Base-by-base conservation (phyloP, 2,113 vertebrate genomes). In the Phodopus roborovskii region DNA sequence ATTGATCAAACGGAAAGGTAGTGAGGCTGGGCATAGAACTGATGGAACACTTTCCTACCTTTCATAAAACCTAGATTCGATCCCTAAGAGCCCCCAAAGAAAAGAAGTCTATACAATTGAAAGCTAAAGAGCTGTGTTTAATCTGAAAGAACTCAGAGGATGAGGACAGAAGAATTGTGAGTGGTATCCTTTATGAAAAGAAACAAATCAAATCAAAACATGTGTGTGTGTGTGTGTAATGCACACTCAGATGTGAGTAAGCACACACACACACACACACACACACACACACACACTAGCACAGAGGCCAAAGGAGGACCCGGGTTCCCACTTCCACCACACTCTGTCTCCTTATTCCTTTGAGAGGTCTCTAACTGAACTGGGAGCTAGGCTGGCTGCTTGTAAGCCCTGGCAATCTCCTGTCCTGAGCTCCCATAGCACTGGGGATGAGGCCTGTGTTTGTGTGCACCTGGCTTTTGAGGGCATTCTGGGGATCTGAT, bases 111-210 rank as follows among this genome's bases (percentile, higher is more conserved):
- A 26, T 84, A 24, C 15, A 68, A 36, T 22, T 36, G 0, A 68
- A 36, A 45, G 26, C 60, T 85, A 7, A 66, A 68, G 83, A 84
- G 8, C 19, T 68, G 62, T 48, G 17, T 62, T 74, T 74, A 86
- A 53, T 91, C 50, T 84, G 36, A 77, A 24, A 77, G 19, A 73
- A 73, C 8, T 39, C 39, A 53, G 68, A 6, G 7, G 10, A 83
- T 50, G 62, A 20, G 39, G 16, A 28, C 9, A 22, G 91, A 58
- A 45, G 1, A 62, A 26, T 78, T 89, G 19, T 93, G 60, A 93
- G 53, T 73, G 93, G 30, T 70, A 30, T 3, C 48, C 16, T 92
- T 78, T 92, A 56, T 88, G 87, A 90, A 78, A 90, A 83, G 64
- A 68, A 42, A 19, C 26, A 71, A 58, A 93, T 88, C 26, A 71